phyloP scores from a whole-genome alignment of 64 coral and sea anemone species.

The Acropora yongei region DNA sequence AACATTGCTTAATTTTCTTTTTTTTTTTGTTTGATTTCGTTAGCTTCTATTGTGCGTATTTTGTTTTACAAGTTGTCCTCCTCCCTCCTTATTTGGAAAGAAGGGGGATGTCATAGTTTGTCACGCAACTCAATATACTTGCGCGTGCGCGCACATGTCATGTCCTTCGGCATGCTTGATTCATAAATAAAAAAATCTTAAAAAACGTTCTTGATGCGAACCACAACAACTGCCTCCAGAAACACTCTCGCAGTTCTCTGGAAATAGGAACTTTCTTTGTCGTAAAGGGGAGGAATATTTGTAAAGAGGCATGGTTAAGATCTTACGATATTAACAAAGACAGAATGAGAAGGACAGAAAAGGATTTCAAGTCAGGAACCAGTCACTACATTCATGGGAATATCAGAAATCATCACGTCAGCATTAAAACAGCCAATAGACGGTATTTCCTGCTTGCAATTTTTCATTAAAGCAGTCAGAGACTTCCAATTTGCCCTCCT shows the following conservation, averaged over 20 bases:
- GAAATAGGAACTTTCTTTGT: not conserved
- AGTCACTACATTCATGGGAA: conserved; percentile 1
- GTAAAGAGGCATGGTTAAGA: not conserved
- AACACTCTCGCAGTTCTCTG: not conserved
- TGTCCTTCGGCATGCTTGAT: too few relatives aligned
- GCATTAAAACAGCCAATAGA: not conserved
- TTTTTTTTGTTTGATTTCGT: too few relatives aligned
- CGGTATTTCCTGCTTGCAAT: conserved; percentile 48
- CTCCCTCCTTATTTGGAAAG: too few relatives aligned
- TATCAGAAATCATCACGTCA: not conserved
- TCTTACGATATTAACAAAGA: conserved; percentile 34
- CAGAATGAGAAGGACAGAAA: conserved; percentile 7
- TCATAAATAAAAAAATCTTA: too few relatives aligned
- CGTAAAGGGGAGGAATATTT: not conserved
- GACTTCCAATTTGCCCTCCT: conserved; percentile 24
- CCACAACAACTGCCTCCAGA: not conserved
- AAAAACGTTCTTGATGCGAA: too few relatives aligned
- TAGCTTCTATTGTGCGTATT: too few relatives aligned
- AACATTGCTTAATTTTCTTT: too few relatives aligned
- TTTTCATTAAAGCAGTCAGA: conserved; percentile 18
- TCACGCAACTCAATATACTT: too few relatives aligned
- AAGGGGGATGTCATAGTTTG: too few relatives aligned
- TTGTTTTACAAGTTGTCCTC: too few relatives aligned
- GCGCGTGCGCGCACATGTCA: too few relatives aligned
- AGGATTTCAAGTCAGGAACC: conserved; percentile 21